Base-by-base conservation (phyloP, 2,888 invertebrate species). In the Aporophyla lueneburgensis region DNA sequence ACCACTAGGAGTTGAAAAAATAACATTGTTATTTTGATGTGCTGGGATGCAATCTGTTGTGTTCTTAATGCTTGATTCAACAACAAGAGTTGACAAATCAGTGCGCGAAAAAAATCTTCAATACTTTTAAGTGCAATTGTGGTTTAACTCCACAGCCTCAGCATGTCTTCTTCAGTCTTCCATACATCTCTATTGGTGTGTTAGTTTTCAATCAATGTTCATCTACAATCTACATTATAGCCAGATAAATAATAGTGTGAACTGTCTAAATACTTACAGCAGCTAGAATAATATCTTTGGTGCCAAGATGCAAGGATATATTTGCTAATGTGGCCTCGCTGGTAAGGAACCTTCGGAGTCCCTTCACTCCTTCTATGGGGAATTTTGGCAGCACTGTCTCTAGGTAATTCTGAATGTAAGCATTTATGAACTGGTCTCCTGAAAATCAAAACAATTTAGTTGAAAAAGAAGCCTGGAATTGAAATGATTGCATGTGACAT, bases 261-360 rank as follows among this genome's bases (percentile, higher is more conserved):
- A n/a, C 27, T 33, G 10, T 33, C 1, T n/a, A 40, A n/a, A 40
- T 67, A 67, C 97, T 97, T 96, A 99, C 99, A 70, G 96, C 96
- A 86, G 97, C 97, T 76, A 98, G 96, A 87, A 99, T 97, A 24
- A 99, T 97, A 91, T 99, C 99, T 88, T 97, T 98, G 46, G 98
- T 97, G 59, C 99, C 99, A 77, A 99, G 96, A 89, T 98, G 97
- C 6, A 92, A 93, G 0, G 98, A 98, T 71, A 99, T 97, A 91
- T 98, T 94, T 0, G 98, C 97, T 16, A 99, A 93, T n/a, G 97
- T 96, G 54, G 97, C 96, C 75, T 97, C 97, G 61, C 97, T 97
- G 61, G 97, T 96, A 73, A 99, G 96, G 91, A 98, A 97, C 24
- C 97, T 96, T 61, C 96, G 92, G n/a, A 99, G 93, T 27, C 97